A percentile compares a stretch with the other conserved stretches of the same genome.
Evolutionary conservation across 2,113 vertebrate genomes (phyloP).

Genomic region (Lota lota): DNA sequence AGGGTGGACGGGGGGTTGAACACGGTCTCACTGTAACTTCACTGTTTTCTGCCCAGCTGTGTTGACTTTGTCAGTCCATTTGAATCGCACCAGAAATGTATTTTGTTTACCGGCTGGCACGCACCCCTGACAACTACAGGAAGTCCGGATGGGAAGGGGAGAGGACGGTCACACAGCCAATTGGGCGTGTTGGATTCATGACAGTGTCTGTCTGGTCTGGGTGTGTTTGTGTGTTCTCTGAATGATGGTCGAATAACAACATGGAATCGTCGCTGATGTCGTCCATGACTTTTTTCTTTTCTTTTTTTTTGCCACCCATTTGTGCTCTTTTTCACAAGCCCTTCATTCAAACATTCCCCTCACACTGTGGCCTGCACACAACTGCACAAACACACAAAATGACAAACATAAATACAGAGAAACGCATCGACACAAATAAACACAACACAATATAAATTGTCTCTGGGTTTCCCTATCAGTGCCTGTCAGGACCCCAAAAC

Average conservation of each 20-base stretch:
- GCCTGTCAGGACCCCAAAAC: constrained; percentile 27
- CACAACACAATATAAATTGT: no score
- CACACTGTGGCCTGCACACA: constrained; percentile 22
- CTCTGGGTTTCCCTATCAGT: no score
- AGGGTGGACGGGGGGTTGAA: constrained; percentile 18
- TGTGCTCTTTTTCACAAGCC: not conserved
- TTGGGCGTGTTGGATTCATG: no score
- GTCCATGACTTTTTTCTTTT: constrained; percentile 12
- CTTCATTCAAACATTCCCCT: constrained; percentile 45
- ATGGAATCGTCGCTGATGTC: constrained; percentile 12
- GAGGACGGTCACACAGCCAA: no score
- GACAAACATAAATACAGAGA: no score
- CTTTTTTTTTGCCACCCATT: constrained; percentile 5
- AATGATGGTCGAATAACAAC: constrained; percentile 1
- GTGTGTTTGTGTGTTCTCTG: not conserved
- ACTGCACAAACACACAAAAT: no score
- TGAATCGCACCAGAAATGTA: constrained; percentile 30
- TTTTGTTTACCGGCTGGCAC: not conserved
- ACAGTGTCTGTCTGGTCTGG: no score
- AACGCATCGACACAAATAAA: no score
- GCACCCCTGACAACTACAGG: no score
- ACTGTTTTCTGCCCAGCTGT: constrained; percentile 64
- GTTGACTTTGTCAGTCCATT: constrained; percentile 68
- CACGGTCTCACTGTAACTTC: constrained; percentile 57
- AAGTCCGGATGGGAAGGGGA: no score